Evolutionary conservation across 2,797 vertebrate genomes (phyloP).

Genomic region (Sebastes kiyomatsui): DNA sequence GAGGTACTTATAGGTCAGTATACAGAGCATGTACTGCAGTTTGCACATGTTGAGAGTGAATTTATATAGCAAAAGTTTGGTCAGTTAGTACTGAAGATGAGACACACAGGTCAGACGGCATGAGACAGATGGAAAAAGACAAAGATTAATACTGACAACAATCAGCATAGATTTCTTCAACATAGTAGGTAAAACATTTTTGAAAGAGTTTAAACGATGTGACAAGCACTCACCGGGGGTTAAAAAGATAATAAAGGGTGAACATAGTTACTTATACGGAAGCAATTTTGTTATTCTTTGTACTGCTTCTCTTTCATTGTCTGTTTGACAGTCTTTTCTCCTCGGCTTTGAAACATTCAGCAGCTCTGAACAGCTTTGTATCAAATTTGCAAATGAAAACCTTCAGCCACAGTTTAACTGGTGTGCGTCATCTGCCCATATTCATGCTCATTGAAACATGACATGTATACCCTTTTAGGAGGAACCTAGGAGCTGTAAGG

Average conservation of each 20-base stretch:
- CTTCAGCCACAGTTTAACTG: conserved; percentile 89
- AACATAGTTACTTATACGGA: background rate
- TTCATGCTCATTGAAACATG: background rate
- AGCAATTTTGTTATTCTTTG: background rate
- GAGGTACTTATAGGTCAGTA: background rate
- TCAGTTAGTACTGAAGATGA: background rate
- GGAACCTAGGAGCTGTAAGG: background rate
- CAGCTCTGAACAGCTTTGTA: conserved; percentile 91
- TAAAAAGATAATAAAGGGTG: background rate
- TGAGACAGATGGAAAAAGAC: background rate
- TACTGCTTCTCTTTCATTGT: background rate
- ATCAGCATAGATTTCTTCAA: background rate
- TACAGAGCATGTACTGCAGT: background rate
- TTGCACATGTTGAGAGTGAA: background rate
- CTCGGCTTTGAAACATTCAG: conserved; percentile 91
- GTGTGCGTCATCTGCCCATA: conserved; percentile 65
- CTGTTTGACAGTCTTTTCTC: background rate
- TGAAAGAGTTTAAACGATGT: background rate
- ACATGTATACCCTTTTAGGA: background rate
- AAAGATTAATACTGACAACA: background rate
- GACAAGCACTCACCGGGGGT: background rate
- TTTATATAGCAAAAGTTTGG: background rate
- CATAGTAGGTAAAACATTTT: background rate
- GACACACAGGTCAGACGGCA: background rate
- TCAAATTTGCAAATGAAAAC: conserved; percentile 90